Conservation (phyloP, 2,797 vertebrate species). For the Danio jaintianensis region DNA sequence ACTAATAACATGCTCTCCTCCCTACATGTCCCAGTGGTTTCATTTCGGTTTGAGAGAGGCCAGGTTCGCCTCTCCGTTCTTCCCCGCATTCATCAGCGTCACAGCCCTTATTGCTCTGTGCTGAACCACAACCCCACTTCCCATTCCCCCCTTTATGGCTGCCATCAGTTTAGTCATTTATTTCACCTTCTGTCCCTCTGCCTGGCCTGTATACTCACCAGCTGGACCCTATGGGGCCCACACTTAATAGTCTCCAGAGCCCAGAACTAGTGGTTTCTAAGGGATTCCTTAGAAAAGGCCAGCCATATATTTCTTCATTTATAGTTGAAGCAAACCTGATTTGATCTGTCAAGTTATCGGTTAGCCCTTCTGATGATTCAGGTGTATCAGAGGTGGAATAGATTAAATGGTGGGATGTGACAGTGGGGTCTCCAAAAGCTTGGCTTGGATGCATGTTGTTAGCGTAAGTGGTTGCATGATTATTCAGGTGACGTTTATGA, state of each 20-base stretch:
- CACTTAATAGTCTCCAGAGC: conserved; percentile 80
- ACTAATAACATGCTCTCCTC: conserved; percentile 78
- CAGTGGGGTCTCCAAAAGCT: background rate
- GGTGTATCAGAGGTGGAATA: conserved; percentile 4
- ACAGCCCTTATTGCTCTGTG: conserved; percentile 82
- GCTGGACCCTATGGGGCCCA: conserved; percentile 77
- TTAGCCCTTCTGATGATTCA: conserved; percentile 37
- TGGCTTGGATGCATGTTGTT: background rate
- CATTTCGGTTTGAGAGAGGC: conserved; percentile 81
- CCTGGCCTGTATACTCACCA: conserved; percentile 79
- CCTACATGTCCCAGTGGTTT: conserved; percentile 83
- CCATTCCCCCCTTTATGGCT: conserved; percentile 76
- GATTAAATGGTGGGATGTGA: conserved; percentile 7
- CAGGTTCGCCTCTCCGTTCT: conserved; percentile 81
- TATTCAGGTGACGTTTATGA: background rate
- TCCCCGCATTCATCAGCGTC: conserved; percentile 86
- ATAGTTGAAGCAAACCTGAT: conserved; percentile 50
- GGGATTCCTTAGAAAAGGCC: conserved; percentile 32
- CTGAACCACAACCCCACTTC: conserved; percentile 71
- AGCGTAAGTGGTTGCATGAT: background rate
- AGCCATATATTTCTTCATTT: conserved; percentile 44
- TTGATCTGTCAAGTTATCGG: conserved; percentile 25
- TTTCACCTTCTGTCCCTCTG: conserved; percentile 77
- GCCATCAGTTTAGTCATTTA: conserved; percentile 83
- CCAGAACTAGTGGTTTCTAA: conserved; percentile 53